Evolutionary conservation across 1,140 invertebrate species (phyloP), one percentile per base, ranked within the genome.

Genomic region (Maniola jurtina): DNA sequence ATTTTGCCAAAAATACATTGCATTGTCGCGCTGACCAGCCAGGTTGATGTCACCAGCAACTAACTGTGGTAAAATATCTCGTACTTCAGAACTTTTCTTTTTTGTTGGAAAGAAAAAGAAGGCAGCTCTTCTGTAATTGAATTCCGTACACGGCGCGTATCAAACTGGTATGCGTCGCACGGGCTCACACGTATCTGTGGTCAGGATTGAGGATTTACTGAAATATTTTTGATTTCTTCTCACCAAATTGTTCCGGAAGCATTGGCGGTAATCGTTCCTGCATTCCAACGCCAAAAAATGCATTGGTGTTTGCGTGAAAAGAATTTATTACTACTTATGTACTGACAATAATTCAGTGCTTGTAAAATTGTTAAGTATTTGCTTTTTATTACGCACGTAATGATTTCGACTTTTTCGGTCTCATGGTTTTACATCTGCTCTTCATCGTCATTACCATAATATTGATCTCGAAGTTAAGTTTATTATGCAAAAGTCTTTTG

Each of bases 221-320:
- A 80, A 81, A 80, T 81, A 86, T 84, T 88, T 82, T 81, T 85
- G 78, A 80, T 84, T 61, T 77, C 75, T 79, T 76, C 76, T 66
- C 75, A 72, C 45, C 56, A 63, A 64, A 58, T 61, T 68, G 72
- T 63, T 42, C 68, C 61, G 66, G 73, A 77, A 67, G 77, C 75
- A 79, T 81, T 71, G 67, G 68, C 55, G 78, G 77, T 72, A 45
- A 45, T 45, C 42, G 42, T 45, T 45, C 10, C 14, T 9, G 11
- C 34, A 60, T 64, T 64, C 57, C 61, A 54, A 16, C 15, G 42
- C 34, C 35, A 8, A 8, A 15, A 9, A 55, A 55, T 55, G 25
- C 25, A 35, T 55, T 55, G 34, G 0, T 34, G 10, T 13, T 15
- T n/a, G 10, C 54, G 54, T 55, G 54, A 35, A 35, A 35, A n/a